Evolutionary conservation across 2,888 invertebrate species (phyloP).

Genomic region (Nomada ruficornis): DNA sequence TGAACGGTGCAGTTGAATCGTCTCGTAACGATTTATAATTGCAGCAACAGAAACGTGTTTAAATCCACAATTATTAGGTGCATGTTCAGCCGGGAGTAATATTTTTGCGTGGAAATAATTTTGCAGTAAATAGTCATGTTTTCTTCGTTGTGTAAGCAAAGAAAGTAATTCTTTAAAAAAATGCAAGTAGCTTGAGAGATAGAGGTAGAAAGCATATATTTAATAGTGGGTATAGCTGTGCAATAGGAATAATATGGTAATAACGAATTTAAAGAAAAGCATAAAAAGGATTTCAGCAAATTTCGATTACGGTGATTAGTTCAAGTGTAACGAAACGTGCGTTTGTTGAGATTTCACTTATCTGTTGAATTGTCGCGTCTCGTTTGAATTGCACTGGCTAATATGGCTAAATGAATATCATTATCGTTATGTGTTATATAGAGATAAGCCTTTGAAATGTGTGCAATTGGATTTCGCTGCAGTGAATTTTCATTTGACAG

Average conservation of each 20-base stretch:
- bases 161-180: no score
- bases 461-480: neutral
- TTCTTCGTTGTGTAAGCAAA: neutral
- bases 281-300: no score
- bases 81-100: neutral
- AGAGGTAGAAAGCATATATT: no score
- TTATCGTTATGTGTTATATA: neutral
- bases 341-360: constrained; percentile 3
- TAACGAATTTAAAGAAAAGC: no score
- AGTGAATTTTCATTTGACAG: neutral
- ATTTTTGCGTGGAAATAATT: neutral
- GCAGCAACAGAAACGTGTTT: constrained; percentile 2
- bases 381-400: constrained; percentile 8
- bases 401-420: constrained; percentile 11
- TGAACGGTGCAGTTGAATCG: constrained; percentile 8
- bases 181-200: no score
- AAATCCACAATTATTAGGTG: neutral
- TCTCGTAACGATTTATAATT: constrained; percentile 41
- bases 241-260: no score
- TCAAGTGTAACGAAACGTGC: neutral
- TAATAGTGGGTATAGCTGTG: no score
- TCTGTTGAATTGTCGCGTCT: constrained; percentile 1
- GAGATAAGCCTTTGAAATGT: neutral
- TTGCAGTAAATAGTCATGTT: neutral
- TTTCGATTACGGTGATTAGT: neutral